These are phyloP conservation scores for Magallana nippona DNA, from an alignment of 2,888 invertebrate species.

Conservation along the genomic window DNA sequence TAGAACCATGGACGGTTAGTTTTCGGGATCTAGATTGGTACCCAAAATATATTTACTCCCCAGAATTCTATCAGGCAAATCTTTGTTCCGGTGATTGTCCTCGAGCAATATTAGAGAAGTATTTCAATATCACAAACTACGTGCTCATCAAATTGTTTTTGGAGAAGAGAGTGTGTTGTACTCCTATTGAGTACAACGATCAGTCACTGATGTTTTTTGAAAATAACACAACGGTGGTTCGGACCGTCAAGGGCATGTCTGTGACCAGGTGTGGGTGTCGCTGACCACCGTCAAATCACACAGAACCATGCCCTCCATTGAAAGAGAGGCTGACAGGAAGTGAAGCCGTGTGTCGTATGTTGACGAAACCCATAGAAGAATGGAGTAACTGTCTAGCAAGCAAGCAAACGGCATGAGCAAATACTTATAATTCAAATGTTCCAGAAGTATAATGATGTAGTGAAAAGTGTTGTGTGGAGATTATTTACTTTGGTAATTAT, in stretches of 20 bases:
- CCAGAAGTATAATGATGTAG: too few relatives aligned
- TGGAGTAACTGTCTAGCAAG: too few relatives aligned
- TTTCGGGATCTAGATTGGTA: not conserved
- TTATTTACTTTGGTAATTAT: too few relatives aligned
- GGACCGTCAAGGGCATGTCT: not conserved
- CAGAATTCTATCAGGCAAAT: slow-evolving; percentile 16
- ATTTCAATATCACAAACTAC: slow-evolving; percentile 35
- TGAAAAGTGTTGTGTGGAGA: too few relatives aligned
- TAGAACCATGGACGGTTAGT: slow-evolving; percentile 16
- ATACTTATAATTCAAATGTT: too few relatives aligned
- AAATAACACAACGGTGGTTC: not conserved
- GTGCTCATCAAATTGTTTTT: not conserved
- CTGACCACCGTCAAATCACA: not conserved
- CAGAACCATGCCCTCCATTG: not conserved
- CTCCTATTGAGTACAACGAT: slow-evolving; percentile 17
- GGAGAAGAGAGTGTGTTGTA: slow-evolving; percentile 18
- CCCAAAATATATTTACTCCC: not conserved
- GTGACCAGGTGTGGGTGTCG: slow-evolving; percentile 39
- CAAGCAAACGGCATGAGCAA: too few relatives aligned
- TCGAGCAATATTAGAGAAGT: not conserved
- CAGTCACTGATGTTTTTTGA: not conserved
- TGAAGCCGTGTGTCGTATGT: too few relatives aligned
- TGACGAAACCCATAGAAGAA: too few relatives aligned
- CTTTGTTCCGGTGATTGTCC: slow-evolving; percentile 32
- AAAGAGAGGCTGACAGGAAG: not conserved